These are phyloP conservation scores for Ceratina japonica DNA, from an alignment of 1,140 invertebrate species.

Conservation along the genomic window DNA sequence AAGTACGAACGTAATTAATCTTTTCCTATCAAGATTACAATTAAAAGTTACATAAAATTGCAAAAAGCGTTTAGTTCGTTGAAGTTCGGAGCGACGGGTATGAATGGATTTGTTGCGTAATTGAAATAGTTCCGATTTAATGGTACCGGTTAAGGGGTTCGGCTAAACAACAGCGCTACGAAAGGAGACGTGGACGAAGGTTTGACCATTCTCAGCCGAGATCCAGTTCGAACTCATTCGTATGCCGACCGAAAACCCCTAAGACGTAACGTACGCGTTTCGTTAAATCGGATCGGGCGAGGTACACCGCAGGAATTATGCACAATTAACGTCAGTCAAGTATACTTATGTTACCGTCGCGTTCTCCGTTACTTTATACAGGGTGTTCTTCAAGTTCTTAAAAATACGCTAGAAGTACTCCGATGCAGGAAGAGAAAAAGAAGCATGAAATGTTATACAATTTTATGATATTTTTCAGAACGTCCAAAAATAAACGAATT, in stretches of 20 bases:
- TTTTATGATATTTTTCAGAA: too few relatives aligned
- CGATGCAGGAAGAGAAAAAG: too few relatives aligned
- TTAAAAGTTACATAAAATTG: too few relatives aligned
- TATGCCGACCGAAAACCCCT: slow-evolving; percentile 66
- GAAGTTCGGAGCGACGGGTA: too few relatives aligned
- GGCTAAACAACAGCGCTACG: neutral
- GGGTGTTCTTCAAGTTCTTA: neutral
- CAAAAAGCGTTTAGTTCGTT: too few relatives aligned
- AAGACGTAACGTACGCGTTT: slow-evolving; percentile 69
- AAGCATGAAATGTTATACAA: too few relatives aligned
- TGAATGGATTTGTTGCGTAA: too few relatives aligned
- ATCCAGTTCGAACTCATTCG: slow-evolving; percentile 57
- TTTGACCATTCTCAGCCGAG: slow-evolving; percentile 3
- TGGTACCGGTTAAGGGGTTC: neutral
- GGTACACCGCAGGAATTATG: slow-evolving; percentile 65
- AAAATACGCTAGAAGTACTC: too few relatives aligned
- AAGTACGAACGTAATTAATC: too few relatives aligned
- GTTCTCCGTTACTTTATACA: slow-evolving; percentile 62
- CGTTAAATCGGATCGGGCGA: slow-evolving; percentile 63
- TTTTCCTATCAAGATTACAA: too few relatives aligned
- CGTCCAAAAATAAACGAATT: too few relatives aligned
- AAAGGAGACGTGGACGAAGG: neutral
- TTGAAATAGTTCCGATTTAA: too few relatives aligned
- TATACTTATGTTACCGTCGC: slow-evolving; percentile 62
- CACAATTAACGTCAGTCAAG: slow-evolving; percentile 73